These are phyloP conservation scores for Xenus cinereus DNA, from an alignment of 2,113 vertebrate species.

Conservation along the genomic window DNA sequence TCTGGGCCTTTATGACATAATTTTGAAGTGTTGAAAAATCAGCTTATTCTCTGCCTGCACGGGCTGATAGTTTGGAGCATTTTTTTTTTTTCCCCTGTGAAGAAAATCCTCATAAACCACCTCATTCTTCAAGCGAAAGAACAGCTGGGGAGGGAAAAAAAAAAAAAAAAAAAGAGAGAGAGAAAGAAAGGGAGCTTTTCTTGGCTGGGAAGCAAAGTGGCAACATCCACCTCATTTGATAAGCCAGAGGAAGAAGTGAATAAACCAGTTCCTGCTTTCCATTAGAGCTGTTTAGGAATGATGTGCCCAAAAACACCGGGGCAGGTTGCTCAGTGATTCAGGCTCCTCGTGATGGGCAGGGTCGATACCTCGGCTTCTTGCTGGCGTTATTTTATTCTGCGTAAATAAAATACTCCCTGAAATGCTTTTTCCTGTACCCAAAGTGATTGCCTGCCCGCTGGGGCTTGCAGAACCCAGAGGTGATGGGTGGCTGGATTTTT, in stretches of 20 bases:
- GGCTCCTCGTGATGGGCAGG: rapidly evolving
- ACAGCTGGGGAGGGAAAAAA: neutral
- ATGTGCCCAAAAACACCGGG: rapidly evolving
- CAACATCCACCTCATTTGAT: neutral
- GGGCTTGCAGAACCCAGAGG: neutral
- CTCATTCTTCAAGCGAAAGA: neutral
- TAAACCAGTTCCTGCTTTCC: neutral
- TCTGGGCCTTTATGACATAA: neutral
- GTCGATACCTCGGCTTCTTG: rapidly evolving
- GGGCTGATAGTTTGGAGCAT: neutral
- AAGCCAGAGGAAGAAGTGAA: neutral
- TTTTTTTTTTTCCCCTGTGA: neutral
- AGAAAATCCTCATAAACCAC: neutral
- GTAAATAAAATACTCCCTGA: neutral
- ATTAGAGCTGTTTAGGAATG: neutral
- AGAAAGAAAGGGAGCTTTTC: neutral
- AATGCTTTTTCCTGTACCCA: too few relatives aligned
- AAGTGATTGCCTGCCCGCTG: rapidly evolving
- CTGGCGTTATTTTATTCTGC: rapidly evolving
- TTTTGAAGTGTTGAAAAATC: constrained; percentile 42
- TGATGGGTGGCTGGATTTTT: neutral
- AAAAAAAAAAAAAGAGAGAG: neutral
- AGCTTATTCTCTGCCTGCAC: neutral
- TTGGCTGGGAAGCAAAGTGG: neutral
- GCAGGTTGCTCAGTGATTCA: neutral